Conservation (phyloP, 2,888 invertebrate species). For the Lasioglossum figueresi region DNA sequence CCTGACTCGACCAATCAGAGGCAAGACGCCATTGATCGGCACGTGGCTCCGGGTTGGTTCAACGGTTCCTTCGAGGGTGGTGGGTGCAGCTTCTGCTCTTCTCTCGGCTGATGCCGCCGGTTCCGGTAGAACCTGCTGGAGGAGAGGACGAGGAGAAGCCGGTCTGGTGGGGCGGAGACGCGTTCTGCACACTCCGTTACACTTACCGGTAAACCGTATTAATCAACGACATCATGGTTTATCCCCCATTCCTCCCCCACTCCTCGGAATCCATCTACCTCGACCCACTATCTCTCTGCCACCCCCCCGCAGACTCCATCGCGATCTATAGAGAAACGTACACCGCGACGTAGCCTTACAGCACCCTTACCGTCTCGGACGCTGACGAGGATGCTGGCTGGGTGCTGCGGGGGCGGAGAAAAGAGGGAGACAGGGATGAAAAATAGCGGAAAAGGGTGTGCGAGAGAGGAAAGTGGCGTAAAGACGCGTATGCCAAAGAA, state of each 20-base stretch:
- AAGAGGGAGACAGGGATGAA: conserved; percentile 9
- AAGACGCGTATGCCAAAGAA: conserved; percentile 44
- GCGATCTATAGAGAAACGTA: conserved; percentile 61
- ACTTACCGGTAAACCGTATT: conserved; percentile 84
- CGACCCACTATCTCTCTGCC: conserved; percentile 45
- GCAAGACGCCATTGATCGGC: conserved; percentile 84
- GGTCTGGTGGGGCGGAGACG: conserved; percentile 63
- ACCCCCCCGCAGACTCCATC: conserved; percentile 46
- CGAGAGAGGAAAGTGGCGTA: conserved; percentile 23
- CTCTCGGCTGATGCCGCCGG: conserved; percentile 43
- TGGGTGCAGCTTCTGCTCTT: conserved; percentile 59
- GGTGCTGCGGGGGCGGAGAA: background rate
- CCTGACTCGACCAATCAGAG: conserved; percentile 81
- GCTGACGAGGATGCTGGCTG: conserved; percentile 15
- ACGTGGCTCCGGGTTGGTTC: conserved; percentile 82
- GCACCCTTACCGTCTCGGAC: conserved; percentile 46
- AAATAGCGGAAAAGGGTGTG: conserved; percentile 12
- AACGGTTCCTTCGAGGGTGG: conserved; percentile 65
- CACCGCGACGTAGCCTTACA: conserved; percentile 66
- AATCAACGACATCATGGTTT: conserved; percentile 84
- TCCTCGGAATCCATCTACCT: conserved; percentile 58
- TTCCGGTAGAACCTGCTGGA: conserved; percentile 26
- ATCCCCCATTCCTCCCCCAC: conserved; percentile 75
- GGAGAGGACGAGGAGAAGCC: conserved; percentile 50
- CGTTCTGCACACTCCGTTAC: conserved; percentile 84